These are phyloP conservation scores for Aegithalos caudatus DNA, from an alignment of 2,113 vertebrate species.

Conservation along the genomic window DNA sequence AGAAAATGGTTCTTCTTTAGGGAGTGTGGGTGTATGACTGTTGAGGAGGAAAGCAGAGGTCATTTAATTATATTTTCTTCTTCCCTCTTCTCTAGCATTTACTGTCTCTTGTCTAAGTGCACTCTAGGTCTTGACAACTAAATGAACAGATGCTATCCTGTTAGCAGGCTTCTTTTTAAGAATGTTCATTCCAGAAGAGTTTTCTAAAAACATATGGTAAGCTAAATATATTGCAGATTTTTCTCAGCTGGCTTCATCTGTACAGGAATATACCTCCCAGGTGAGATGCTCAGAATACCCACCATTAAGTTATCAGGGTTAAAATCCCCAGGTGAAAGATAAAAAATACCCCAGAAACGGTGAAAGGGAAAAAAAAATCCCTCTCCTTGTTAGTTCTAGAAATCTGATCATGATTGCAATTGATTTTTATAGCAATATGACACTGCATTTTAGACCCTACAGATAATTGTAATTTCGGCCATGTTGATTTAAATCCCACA, in stretches of 20 bases:
- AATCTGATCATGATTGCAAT: neutral
- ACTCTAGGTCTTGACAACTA: neutral
- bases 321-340: neutral
- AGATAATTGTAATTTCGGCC: neutral
- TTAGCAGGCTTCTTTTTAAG: neutral
- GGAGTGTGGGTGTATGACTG: neutral
- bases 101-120: neutral
- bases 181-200: slow-evolving; percentile 1
- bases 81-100: neutral
- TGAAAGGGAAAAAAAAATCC: neutral
- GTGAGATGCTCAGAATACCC: neutral
- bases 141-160: slow-evolving; percentile 20
- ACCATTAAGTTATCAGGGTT: neutral
- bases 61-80: neutral
- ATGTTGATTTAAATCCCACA: neutral
- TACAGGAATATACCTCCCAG: neutral
- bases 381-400: neutral
- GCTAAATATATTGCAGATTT: slow-evolving; percentile 1
- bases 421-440: neutral
- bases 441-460: rapidly evolving
- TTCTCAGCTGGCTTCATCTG: neutral
- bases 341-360: neutral
- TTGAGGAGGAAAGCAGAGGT: neutral
- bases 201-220: slow-evolving; percentile 18
- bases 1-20: neutral